Evolutionary conservation across 2,113 vertebrate genomes (phyloP).

Genomic region (Ceyx melanurus): DNA sequence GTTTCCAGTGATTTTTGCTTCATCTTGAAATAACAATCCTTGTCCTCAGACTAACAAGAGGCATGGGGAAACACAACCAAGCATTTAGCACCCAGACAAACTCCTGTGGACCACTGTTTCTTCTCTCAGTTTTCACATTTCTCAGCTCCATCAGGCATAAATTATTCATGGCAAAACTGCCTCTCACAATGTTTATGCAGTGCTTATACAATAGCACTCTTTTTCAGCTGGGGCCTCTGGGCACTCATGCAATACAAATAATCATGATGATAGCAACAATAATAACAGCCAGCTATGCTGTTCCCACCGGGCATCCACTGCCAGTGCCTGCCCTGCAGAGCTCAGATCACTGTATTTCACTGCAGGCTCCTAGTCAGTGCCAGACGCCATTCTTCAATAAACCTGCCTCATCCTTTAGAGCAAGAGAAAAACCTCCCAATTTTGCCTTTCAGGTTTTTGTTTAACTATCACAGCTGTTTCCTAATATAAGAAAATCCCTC

Average conservation of each 20-base stretch:
- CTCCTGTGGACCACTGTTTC: neutral
- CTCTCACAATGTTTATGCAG: conserved; percentile 34
- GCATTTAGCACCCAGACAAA: neutral
- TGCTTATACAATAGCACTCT: conserved; percentile 32
- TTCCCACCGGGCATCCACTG: neutral
- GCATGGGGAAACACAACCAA: neutral
- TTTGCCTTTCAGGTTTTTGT: neutral
- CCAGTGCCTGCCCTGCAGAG: neutral
- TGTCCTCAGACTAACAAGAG: neutral
- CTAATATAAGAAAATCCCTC: conserved; percentile 47
- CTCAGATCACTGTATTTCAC: neutral
- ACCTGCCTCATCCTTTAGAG: neutral
- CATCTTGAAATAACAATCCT: neutral
- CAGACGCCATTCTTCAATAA: neutral
- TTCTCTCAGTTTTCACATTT: conserved; percentile 25
- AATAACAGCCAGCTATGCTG: conserved; percentile 16
- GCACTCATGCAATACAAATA: conserved; percentile 59
- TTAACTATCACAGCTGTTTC: conserved; percentile 42
- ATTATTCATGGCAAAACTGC: conserved; percentile 46
- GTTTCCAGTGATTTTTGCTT: neutral
- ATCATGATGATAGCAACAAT: conserved; percentile 31
- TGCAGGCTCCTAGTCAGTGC: neutral
- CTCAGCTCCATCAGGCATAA: conserved; percentile 16
- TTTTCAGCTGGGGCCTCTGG: conserved; percentile 21
- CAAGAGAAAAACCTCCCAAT: neutral